These are phyloP conservation scores for Alligator mississippiensis DNA, from an alignment of 2,113 vertebrate species.

Conservation along the genomic window DNA sequence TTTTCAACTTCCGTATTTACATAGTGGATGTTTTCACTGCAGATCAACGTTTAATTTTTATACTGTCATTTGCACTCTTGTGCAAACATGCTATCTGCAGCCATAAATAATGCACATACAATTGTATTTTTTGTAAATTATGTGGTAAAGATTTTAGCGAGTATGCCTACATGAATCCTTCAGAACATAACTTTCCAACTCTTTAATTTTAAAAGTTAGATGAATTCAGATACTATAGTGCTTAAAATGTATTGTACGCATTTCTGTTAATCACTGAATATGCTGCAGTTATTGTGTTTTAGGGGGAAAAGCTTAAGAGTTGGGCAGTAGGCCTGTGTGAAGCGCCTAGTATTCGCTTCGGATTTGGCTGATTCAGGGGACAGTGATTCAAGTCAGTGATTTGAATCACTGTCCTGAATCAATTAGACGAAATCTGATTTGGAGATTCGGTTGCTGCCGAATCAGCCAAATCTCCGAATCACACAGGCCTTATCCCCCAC, in stretches of 20 bases:
- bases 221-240: background rate
- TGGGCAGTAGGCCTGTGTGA: too few species aligned
- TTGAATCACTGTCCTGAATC: too few species aligned
- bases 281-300: background rate
- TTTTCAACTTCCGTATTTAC: background rate
- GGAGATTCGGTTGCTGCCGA: too few species aligned
- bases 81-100: constrained; percentile 2
- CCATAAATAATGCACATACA: background rate
- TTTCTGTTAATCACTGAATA: background rate
- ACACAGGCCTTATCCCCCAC: too few species aligned
- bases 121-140: background rate
- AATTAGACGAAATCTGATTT: too few species aligned
- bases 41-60: background rate
- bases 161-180: constrained; percentile 23
- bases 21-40: background rate
- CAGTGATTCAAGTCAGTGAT: too few species aligned
- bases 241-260: background rate
- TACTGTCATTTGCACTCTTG: background rate
- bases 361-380: too few species aligned
- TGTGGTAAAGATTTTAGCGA: background rate
- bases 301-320: background rate
- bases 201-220: background rate
- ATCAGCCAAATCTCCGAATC: too few species aligned
- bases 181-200: background rate
- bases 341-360: too few species aligned